These are phyloP conservation scores for Vireo griseus DNA, from an alignment of 2,797 vertebrate species.

Conservation along the genomic window DNA sequence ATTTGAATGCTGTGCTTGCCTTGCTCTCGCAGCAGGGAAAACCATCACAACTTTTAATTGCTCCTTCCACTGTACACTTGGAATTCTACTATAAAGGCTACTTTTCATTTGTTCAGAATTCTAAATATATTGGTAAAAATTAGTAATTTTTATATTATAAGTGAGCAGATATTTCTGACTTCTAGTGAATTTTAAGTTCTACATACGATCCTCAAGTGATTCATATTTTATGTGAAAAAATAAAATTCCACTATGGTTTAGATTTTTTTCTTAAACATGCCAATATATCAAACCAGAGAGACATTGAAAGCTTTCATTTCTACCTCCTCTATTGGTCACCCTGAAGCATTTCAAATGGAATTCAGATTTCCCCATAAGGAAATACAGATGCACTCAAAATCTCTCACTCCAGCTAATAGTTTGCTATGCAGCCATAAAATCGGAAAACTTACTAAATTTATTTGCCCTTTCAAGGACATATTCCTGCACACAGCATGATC, in stretches of 20 bases:
- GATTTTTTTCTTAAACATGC: neutral
- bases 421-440: neutral
- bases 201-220: neutral
- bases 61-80: neutral
- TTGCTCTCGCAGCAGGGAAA: neutral
- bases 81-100: neutral
- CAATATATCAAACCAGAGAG: neutral
- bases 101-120: neutral
- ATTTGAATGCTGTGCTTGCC: neutral
- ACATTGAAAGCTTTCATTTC: neutral
- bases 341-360: neutral
- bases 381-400: neutral
- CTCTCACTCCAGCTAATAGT: neutral
- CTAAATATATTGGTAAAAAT: neutral
- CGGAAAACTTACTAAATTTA: conserved; percentile 17
- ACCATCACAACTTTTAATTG: neutral
- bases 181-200: neutral
- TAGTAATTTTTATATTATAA: neutral
- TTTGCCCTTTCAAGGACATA: neutral
- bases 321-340: neutral
- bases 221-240: neutral
- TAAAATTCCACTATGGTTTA: neutral
- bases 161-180: neutral
- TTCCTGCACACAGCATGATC: neutral
- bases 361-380: neutral